A percentile compares a stretch with the other conserved stretches of the same genome.
Evolutionary conservation across 2,113 vertebrate genomes (phyloP).

Genomic region (Atractosteus spatula): DNA sequence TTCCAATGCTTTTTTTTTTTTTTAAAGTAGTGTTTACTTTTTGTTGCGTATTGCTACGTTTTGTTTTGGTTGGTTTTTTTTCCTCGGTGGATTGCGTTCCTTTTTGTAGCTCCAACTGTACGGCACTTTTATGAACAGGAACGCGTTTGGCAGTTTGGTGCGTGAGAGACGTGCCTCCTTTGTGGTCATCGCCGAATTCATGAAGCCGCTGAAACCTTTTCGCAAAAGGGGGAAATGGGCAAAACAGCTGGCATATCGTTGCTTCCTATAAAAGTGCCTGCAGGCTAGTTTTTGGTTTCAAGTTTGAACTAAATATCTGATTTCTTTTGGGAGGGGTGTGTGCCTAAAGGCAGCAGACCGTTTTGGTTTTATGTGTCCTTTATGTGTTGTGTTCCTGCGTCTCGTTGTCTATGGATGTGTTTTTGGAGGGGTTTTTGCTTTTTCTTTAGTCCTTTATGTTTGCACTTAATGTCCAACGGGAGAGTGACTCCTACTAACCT

Average conservation of each 20-base stretch:
- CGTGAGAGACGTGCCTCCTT: neutral
- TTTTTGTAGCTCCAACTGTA: conserved; percentile 20
- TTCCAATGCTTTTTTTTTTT: conserved; percentile 22
- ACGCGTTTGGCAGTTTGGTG: neutral
- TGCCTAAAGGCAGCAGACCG: conserved; percentile 22
- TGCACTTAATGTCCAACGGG: conserved; percentile 37
- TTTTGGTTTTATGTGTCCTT: conserved; percentile 20
- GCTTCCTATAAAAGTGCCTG: conserved; percentile 25
- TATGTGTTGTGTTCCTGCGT: conserved; percentile 18
- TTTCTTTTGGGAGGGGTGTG: neutral
- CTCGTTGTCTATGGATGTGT: conserved; percentile 6
- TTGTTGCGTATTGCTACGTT: conserved; percentile 9
- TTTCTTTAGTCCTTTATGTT: conserved; percentile 4
- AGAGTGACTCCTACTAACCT: conserved; percentile 44
- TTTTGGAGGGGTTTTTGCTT: neutral
- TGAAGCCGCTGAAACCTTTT: too few species aligned
- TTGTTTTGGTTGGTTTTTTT: conserved; percentile 4
- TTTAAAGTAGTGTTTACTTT: conserved; percentile 25
- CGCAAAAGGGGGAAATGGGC: too few species aligned
- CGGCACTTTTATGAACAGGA: conserved; percentile 32
- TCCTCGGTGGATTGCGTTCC: conserved; percentile 18
- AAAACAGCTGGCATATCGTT: conserved; percentile 8
- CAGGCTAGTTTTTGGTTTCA: conserved; percentile 1
- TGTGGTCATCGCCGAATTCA: conserved; percentile 10
- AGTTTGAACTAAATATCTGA: neutral